A percentile compares a stretch with the other conserved stretches of the same genome.
Conservation (phyloP, 2,113 vertebrate genomes). For the Miniopterus natalensis region DNA sequence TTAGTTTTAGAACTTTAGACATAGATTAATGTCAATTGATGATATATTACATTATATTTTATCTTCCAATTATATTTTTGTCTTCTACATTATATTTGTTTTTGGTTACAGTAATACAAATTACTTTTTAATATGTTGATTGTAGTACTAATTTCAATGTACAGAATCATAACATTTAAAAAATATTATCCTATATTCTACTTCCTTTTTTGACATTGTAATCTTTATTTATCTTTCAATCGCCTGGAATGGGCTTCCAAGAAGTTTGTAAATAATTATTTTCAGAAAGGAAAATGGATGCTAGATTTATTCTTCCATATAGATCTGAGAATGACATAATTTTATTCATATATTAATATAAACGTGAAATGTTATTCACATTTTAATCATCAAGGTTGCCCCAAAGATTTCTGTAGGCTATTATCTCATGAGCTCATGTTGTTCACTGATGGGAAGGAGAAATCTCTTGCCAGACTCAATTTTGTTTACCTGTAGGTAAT, state of each 20-base stretch:
- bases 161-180: slow-evolving; percentile 6
- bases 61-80: not conserved
- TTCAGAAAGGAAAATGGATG: not conserved
- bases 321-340: slow-evolving; percentile 5
- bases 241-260: not conserved
- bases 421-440: not conserved
- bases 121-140: not conserved
- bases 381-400: slow-evolving; percentile 51
- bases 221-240: not conserved
- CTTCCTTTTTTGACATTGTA: slow-evolving; percentile 28
- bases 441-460: not conserved
- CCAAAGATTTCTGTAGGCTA: not conserved
- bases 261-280: slow-evolving; percentile 29
- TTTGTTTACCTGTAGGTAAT: slow-evolving; percentile 16
- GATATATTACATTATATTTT: not conserved
- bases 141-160: not conserved
- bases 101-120: not conserved
- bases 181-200: not conserved
- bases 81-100: not conserved
- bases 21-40: not conserved
- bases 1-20: not conserved
- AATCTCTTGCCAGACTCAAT: not conserved
- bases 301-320: not conserved
- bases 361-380: slow-evolving; percentile 40
- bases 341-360: slow-evolving; percentile 14